These are phyloP conservation scores for Tipula helvola DNA, from an alignment of 2,888 invertebrate genomes.

Conservation along the genomic window DNA sequence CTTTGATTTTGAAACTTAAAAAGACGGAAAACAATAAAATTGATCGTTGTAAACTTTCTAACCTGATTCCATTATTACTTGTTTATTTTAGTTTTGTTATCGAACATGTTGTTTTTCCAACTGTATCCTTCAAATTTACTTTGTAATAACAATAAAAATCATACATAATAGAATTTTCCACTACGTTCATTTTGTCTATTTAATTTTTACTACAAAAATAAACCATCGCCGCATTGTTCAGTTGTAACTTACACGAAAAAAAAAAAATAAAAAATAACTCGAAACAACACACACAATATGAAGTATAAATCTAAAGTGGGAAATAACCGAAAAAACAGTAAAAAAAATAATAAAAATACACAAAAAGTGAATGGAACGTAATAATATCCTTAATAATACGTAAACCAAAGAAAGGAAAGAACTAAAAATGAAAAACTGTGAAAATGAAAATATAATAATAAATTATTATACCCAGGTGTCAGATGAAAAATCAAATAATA, in stretches of 20 bases:
- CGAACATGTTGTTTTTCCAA: background rate
- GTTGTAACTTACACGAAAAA: background rate
- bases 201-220: background rate
- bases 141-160: background rate
- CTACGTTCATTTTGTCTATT: conserved; percentile 4
- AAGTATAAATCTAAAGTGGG: background rate
- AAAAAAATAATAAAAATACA: background rate
- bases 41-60: background rate
- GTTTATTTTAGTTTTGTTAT: background rate
- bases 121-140: background rate
- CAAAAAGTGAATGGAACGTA: background rate
- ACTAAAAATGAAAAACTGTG: background rate
- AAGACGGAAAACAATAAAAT: background rate
- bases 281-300: background rate
- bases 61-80: background rate
- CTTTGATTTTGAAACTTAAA: background rate
- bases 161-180: background rate
- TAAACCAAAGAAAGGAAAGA: background rate
- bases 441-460: conserved; percentile 4
- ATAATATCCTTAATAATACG: background rate
- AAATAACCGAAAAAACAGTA: background rate
- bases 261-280: background rate
- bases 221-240: background rate
- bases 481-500: background rate
- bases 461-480: conserved; percentile 4